Conservation (phyloP, 2,888 invertebrate species). For the Argyresthia goedartella region DNA sequence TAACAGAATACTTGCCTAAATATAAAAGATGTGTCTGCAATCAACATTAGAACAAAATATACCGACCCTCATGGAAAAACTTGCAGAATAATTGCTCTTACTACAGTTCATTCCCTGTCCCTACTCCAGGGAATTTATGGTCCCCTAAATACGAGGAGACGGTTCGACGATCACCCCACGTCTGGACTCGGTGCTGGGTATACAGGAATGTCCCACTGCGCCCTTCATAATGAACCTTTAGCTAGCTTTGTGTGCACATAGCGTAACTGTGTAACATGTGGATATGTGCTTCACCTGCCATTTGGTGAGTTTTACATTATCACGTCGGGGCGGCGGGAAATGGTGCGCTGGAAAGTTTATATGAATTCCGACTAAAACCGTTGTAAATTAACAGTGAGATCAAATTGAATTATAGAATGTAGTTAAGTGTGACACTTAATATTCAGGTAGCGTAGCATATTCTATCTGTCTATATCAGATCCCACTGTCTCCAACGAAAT, state of each 20-base stretch:
- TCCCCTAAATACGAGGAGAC: constrained; percentile 26
- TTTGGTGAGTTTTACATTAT: constrained; percentile 9
- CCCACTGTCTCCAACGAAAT: no score
- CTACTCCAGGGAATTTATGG: constrained; percentile 4
- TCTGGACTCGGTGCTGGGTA: constrained; percentile 7
- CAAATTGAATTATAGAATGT: no score
- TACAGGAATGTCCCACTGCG: constrained; percentile 24
- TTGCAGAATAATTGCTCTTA: constrained; percentile 9
- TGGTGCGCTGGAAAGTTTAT: no score
- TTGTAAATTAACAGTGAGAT: no score
- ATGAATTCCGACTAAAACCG: no score
- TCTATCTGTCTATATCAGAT: no score
- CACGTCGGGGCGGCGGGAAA: not conserved
- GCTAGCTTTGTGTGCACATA: constrained; percentile 27
- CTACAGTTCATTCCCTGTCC: constrained; percentile 7
- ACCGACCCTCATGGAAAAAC: no score
- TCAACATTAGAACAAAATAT: no score
- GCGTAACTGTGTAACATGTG: constrained; percentile 50
- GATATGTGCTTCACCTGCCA: constrained; percentile 49
- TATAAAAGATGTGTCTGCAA: no score
- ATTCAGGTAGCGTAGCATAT: no score
- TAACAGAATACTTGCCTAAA: no score
- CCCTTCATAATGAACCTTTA: not conserved
- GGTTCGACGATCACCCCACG: constrained; percentile 48
- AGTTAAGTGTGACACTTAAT: no score